A percentile compares a stretch with the other conserved stretches of the same genome.
These are phyloP conservation scores for Drosophila ogumai DNA, from an alignment of 1,140 invertebrate species.

Conservation along the genomic window DNA sequence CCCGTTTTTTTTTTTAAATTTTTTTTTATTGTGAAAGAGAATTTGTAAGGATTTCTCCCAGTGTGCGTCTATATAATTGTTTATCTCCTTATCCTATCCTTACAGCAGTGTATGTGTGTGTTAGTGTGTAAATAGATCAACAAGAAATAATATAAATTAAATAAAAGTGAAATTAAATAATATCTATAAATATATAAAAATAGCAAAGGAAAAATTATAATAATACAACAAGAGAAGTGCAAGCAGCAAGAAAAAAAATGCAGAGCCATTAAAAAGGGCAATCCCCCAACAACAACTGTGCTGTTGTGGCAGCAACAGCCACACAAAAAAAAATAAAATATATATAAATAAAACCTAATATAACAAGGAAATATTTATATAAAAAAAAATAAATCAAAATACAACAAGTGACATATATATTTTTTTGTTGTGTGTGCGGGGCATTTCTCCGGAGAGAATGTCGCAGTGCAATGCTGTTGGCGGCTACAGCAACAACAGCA, in stretches of 20 bases:
- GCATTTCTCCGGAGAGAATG: constrained; percentile 56
- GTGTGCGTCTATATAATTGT: constrained; percentile 3
- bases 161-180: neutral
- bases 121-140: constrained; percentile 60
- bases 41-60: too few relatives aligned
- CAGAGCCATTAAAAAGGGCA: constrained; percentile 8
- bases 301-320: constrained; percentile 37
- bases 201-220: neutral
- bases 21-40: neutral
- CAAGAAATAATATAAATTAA: constrained; percentile 14
- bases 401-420: constrained; percentile 13
- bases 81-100: constrained; percentile 4
- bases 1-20: neutral
- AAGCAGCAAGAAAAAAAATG: constrained; percentile 14
- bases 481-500: constrained; percentile 29
- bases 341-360: constrained; percentile 4
- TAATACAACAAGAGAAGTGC: neutral
- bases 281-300: constrained; percentile 4
- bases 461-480: constrained; percentile 74
- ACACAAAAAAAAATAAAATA: constrained; percentile 8
- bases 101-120: constrained; percentile 45
- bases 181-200: constrained; percentile 35
- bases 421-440: constrained; percentile 31
- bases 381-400: neutral
- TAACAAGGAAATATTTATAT: constrained; percentile 12